Percentiles rank a stretch among this genome's conserved stretches.
Conservation (phyloP, 2,113 vertebrate genomes). For the Aramus guarauna region DNA sequence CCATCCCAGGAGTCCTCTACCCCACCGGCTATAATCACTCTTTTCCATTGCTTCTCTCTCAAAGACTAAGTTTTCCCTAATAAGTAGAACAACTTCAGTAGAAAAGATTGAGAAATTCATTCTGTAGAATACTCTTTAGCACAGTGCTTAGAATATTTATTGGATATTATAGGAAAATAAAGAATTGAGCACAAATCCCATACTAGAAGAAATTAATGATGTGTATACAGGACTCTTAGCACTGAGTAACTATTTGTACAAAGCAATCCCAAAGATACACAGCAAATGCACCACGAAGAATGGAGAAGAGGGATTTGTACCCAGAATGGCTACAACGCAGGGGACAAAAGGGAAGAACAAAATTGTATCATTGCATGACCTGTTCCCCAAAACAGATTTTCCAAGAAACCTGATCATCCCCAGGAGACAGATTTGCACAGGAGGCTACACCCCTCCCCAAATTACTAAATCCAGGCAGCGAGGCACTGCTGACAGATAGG, state of each 20-base stretch:
- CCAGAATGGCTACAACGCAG: neutral
- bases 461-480: neutral
- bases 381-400: neutral
- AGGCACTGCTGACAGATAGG: neutral
- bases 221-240: neutral
- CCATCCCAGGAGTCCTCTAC: conserved; percentile 49
- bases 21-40: conserved; percentile 36
- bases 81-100: conserved; percentile 1
- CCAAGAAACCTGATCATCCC: neutral
- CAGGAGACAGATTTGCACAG: accelerated
- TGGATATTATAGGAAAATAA: neutral
- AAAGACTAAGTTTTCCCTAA: neutral
- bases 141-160: conserved; percentile 10
- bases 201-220: conserved; percentile 31
- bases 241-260: conserved; percentile 28
- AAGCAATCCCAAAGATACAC: neutral
- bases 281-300: neutral
- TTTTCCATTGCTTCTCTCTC: neutral
- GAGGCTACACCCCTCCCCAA: neutral
- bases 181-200: conserved; percentile 19
- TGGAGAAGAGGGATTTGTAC: neutral
- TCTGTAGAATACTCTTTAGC: neutral
- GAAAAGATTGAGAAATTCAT: neutral
- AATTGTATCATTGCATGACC: accelerated
- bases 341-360: neutral